Evolutionary conservation across 2,888 invertebrate genomes (phyloP).

Genomic region (Aromia moschata): DNA sequence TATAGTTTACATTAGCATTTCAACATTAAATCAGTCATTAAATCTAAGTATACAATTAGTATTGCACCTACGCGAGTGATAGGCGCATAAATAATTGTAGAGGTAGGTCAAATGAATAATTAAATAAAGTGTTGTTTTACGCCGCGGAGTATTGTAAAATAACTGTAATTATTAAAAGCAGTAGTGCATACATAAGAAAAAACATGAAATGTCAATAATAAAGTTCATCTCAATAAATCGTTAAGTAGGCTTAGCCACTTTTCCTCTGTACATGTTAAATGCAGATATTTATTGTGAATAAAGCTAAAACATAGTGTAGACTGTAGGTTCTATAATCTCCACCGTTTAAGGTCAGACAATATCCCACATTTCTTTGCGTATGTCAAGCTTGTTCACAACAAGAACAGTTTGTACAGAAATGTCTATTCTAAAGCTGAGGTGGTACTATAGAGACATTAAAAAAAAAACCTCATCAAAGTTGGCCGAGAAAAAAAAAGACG

Average conservation of each 20-base stretch:
- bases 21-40: too few relatives aligned
- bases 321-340: too few relatives aligned
- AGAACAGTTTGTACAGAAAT: too few relatives aligned
- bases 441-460: too few relatives aligned
- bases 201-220: neutral
- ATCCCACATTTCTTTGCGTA: neutral
- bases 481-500: too few relatives aligned
- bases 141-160: neutral
- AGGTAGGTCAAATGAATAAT: neutral
- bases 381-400: too few relatives aligned
- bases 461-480: too few relatives aligned
- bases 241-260: neutral
- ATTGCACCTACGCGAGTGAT: too few relatives aligned
- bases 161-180: neutral
- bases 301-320: neutral
- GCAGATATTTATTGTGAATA: neutral
- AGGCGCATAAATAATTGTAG: too few relatives aligned
- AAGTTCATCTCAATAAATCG: neutral
- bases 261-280: neutral
- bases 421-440: too few relatives aligned
- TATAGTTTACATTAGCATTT: too few relatives aligned
- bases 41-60: too few relatives aligned
- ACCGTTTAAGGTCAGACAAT: neutral
- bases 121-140: neutral
- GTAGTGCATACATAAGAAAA: neutral